Conservation (phyloP, 1,140 invertebrate genomes). For the Arctopsyche grandis region DNA sequence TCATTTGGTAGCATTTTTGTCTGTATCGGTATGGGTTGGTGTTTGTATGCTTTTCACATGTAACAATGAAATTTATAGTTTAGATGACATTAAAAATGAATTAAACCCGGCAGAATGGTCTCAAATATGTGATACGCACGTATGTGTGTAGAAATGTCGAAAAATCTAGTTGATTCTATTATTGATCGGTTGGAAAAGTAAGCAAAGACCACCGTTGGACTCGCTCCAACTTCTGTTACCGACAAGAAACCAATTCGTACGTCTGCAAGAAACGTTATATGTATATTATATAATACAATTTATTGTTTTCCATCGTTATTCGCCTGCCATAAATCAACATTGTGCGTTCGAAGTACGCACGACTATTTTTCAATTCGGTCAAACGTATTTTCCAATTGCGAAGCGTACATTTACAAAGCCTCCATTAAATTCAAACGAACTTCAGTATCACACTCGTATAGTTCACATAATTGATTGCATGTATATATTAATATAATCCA, state of each 20-base stretch:
- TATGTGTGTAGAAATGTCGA: neutral
- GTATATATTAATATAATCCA: too few species aligned
- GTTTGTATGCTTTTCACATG: too few species aligned
- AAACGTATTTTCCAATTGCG: too few species aligned
- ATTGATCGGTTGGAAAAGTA: neutral
- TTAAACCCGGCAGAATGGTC: neutral
- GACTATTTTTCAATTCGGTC: too few species aligned
- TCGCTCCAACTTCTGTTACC: neutral
- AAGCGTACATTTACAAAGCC: too few species aligned
- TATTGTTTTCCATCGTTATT: constrained; percentile 25
- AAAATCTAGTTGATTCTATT: neutral
- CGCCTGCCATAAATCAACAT: constrained; percentile 17
- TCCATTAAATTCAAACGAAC: too few species aligned
- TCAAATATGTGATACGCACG: neutral
- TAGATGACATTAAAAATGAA: too few species aligned
- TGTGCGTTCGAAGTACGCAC: constrained; percentile 1
- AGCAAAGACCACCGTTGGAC: neutral
- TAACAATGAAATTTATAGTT: too few species aligned
- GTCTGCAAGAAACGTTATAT: constrained; percentile 4
- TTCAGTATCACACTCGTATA: too few species aligned
- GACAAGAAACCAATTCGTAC: neutral
- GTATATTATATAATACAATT: constrained; percentile 4
- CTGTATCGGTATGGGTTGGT: too few species aligned
- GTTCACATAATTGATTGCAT: too few species aligned
- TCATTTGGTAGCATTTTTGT: too few species aligned